These are phyloP conservation scores for Thermophis baileyi DNA, from an alignment of 2,113 vertebrate species.

Conservation along the genomic window DNA sequence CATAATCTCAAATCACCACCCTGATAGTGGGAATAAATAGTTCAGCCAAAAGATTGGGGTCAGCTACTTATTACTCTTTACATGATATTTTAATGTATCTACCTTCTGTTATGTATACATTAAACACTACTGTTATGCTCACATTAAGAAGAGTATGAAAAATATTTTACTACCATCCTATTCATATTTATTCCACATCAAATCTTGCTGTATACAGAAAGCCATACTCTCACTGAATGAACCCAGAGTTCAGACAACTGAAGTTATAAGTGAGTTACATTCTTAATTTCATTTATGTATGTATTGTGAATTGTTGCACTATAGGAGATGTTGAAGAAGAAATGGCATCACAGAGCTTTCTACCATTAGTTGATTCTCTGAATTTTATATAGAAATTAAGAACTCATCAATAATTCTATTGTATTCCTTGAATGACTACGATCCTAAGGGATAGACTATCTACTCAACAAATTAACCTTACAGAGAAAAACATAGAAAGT, in stretches of 20 bases:
- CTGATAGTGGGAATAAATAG: neutral
- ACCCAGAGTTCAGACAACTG: neutral
- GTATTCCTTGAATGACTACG: slow-evolving; percentile 46
- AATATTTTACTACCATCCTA: neutral
- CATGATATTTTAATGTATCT: neutral
- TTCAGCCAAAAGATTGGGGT: neutral
- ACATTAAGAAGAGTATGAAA: neutral
- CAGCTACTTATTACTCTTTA: neutral
- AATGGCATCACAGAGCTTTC: slow-evolving; percentile 19
- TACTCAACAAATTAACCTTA: slow-evolving; percentile 47
- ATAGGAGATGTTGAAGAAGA: slow-evolving; percentile 36
- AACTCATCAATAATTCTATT: slow-evolving; percentile 45
- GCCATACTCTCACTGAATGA: neutral
- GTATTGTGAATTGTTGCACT: neutral
- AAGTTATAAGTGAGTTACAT: neutral
- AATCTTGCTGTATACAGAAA: neutral
- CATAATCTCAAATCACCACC: neutral
- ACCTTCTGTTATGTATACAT: neutral
- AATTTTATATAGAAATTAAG: slow-evolving; percentile 20
- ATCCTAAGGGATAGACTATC: slow-evolving; percentile 43
- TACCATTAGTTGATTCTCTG: slow-evolving; percentile 24
- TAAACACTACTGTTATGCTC: neutral
- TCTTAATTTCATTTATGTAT: neutral
- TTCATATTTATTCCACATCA: neutral
- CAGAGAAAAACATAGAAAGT: slow-evolving; percentile 51